Conservation (phyloP, 2,113 vertebrate genomes). For the Perca fluviatilis region DNA sequence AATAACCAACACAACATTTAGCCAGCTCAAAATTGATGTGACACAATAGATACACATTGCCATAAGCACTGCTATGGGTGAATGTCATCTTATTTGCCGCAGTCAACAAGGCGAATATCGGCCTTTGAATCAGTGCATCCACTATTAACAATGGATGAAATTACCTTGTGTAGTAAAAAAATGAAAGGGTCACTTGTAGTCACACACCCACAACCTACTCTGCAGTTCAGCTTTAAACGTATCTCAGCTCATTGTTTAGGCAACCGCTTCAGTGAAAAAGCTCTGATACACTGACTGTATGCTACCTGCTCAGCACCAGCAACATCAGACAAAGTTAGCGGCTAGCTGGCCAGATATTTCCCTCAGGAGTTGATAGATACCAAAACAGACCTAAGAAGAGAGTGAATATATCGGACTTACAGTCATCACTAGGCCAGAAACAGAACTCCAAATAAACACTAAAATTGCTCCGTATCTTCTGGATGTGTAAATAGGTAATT, state of each 20-base stretch:
- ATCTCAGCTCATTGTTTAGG: constrained; percentile 3
- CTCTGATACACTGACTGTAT: not conserved
- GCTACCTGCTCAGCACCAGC: not conserved
- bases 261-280: not conserved
- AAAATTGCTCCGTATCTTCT: not conserved
- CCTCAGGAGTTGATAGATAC: constrained; percentile 1
- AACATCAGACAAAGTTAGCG: not conserved
- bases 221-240: not conserved
- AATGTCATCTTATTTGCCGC: too few relatives aligned
- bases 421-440: not conserved
- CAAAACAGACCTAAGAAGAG: constrained; percentile 13
- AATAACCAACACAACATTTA: too few relatives aligned
- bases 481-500: not conserved
- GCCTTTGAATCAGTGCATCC: too few relatives aligned
- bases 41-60: too few relatives aligned
- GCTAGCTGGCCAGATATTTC: not conserved
- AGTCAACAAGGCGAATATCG: too few relatives aligned
- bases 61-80: too few relatives aligned
- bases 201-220: not conserved
- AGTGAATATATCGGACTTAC: not conserved
- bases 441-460: not conserved
- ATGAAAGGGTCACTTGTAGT: not conserved
- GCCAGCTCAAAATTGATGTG: too few relatives aligned
- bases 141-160: constrained; percentile 19
- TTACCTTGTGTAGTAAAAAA: not conserved